Evolutionary conservation across 1,140 invertebrate species (phyloP), one percentile per base, ranked within the genome.

Genomic region (Pollicipes pollicipes): DNA sequence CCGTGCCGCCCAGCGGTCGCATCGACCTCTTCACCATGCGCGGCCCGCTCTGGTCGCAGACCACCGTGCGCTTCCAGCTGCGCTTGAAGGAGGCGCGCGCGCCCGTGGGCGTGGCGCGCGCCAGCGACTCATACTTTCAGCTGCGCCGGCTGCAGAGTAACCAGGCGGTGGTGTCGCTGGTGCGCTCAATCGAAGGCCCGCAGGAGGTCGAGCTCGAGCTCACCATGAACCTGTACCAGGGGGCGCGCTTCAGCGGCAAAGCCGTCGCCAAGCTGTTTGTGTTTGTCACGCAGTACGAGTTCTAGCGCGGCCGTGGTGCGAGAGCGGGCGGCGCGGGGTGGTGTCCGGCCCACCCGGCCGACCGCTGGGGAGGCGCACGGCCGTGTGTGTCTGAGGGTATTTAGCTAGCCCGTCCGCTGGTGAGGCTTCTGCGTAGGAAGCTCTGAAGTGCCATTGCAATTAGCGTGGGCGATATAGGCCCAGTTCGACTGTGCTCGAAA

Each of bases 191-290:
- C 3, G 80, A 85, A 67, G 93, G 93, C 0, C 92, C 93, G 0
- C 92, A 96, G 79, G 92, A 94, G 76, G 87, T 96, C 66, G 88
- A 94, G 72, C 78, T 97, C 8, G 86, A 93, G 73, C 81, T 97
- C 24, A 86, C 83, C 67, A 95, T 96, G 92, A 88, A 91, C 74
- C 84, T 95, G 4, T 91, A 88, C 77, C 84, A 83, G 63, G 81
- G 82, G 66, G 83, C 85, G 0, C 79, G 82, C 45, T 89, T 88
- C 68, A 84, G 84, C 1, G 91, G 90, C 0, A 88, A 85, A 30
- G 90, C 89, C 3, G 84, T 94, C 0, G 90, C 91, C 0, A 91
- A 89, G 78, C 82, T 95, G 66, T 87, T 88, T 74, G 87, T 97
- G 45, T 88, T 88, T 77, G 90, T 95, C 3, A 91, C 92, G 0